Conservation (phyloP, 2,888 invertebrate genomes). For the Pilophorus perplexus region DNA sequence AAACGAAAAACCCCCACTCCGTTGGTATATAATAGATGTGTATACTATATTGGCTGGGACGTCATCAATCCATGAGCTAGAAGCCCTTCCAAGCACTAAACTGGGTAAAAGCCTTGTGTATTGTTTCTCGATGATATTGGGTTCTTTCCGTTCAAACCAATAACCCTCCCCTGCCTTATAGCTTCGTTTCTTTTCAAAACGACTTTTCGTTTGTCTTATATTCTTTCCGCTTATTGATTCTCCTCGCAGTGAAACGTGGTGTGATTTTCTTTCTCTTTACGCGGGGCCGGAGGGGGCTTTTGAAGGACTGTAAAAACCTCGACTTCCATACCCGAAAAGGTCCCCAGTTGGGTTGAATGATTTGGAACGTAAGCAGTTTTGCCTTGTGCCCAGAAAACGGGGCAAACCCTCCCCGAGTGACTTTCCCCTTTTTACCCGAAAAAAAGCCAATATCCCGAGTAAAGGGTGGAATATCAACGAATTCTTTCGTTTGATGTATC, state of each 20-base stretch:
- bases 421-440: not conserved
- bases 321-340: not conserved
- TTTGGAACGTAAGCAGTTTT: constrained; percentile 34
- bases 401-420: constrained; percentile 8
- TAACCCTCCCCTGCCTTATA: constrained; percentile 15
- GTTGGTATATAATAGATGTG: constrained; percentile 39
- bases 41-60: constrained; percentile 35
- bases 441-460: constrained; percentile 11
- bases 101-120: constrained; percentile 25
- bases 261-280: constrained; percentile 12
- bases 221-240: constrained; percentile 40
- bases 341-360: constrained; percentile 26
- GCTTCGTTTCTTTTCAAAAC: constrained; percentile 32
- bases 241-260: constrained; percentile 32
- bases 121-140: constrained; percentile 42
- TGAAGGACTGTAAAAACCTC: constrained; percentile 5
- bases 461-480: constrained; percentile 27
- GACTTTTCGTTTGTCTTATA: constrained; percentile 40
- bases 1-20: not conserved
- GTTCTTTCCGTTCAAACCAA: constrained; percentile 20
- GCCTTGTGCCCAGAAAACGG: too few species aligned
- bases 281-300: not conserved
- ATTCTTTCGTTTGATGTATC: constrained; percentile 28
- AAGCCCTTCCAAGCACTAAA: constrained; percentile 2
- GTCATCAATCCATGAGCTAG: constrained; percentile 38